phyloP scores from a whole-genome alignment of 2,797 vertebrate genomes.

The Botia kubotai region DNA sequence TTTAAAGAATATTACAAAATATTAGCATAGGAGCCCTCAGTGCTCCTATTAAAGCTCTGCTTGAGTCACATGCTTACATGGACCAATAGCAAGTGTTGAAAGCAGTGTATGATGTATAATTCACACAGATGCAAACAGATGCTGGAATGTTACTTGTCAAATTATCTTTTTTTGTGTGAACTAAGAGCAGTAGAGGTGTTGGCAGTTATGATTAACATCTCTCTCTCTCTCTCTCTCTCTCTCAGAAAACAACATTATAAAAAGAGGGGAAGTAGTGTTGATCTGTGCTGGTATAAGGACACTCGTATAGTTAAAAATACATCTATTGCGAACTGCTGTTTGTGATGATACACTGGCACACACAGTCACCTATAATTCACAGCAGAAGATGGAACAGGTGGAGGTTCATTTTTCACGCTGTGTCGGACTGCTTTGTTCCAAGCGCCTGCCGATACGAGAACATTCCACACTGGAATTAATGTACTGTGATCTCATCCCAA shows the following conservation, averaged over 20 bases:
- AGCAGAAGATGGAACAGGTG: constrained; percentile 23
- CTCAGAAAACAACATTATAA: not conserved
- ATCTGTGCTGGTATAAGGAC: constrained; percentile 12
- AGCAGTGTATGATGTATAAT: not conserved
- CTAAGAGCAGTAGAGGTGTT: not conserved
- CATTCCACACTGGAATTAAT: constrained; percentile 13
- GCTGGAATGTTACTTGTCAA: constrained; percentile 7
- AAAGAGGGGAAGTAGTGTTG: not conserved
- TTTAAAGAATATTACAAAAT: too few relatives aligned
- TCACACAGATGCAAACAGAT: constrained; percentile 43
- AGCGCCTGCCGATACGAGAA: constrained; percentile 4
- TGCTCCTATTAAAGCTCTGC: too few relatives aligned
- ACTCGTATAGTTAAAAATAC: not conserved
- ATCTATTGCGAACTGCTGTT: not conserved
- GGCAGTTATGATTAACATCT: constrained; percentile 28
- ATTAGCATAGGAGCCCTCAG: too few relatives aligned
- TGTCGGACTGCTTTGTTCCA: constrained; percentile 5
- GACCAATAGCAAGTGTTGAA: too few relatives aligned
- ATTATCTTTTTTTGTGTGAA: constrained; percentile 27
- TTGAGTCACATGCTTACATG: too few relatives aligned
- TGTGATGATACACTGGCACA: constrained; percentile 24
- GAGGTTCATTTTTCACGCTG: constrained; percentile 23
- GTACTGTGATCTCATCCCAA: constrained; percentile 4
- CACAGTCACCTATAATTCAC: constrained; percentile 3
- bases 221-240: constrained; percentile 11